Percentiles rank a stretch among this genome's conserved stretches.
These are phyloP conservation scores for Pseudopipra pipra DNA, from an alignment of 2,113 vertebrate species.

Conservation along the genomic window DNA sequence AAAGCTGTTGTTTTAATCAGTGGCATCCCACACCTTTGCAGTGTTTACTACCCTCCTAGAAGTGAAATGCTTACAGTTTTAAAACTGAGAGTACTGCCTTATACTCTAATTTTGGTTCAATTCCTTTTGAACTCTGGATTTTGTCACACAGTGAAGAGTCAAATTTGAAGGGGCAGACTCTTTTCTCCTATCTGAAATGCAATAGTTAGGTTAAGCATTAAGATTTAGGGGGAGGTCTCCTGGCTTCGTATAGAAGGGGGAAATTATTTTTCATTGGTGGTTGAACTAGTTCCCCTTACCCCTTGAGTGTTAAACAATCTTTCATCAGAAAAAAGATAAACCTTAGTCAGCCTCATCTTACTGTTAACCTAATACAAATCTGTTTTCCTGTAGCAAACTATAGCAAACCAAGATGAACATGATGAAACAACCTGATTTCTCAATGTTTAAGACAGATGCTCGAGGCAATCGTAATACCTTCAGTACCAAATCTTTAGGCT, in stretches of 20 bases:
- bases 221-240: not conserved
- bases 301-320: not conserved
- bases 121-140: not conserved
- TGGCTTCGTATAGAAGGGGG: not conserved
- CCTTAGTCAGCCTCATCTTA: not conserved
- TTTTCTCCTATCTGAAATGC: not conserved
- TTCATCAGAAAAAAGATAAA: not conserved
- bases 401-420: not conserved
- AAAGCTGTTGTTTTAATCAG: not conserved
- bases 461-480: not conserved
- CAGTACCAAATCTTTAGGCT: not conserved
- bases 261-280: not conserved
- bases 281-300: not conserved
- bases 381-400: not conserved
- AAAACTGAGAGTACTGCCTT: rapidly evolving
- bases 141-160: not conserved
- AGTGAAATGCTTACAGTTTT: not conserved
- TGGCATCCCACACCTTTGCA: not conserved
- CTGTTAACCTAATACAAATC: not conserved
- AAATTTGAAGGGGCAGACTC: not conserved
- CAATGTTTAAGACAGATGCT: not conserved
- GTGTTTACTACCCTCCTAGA: not conserved
- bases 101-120: not conserved
- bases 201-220: not conserved
- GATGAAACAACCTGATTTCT: not conserved